These are phyloP conservation scores for Amblyjoppa proteus DNA, from an alignment of 2,888 invertebrate genomes.

Conservation along the genomic window DNA sequence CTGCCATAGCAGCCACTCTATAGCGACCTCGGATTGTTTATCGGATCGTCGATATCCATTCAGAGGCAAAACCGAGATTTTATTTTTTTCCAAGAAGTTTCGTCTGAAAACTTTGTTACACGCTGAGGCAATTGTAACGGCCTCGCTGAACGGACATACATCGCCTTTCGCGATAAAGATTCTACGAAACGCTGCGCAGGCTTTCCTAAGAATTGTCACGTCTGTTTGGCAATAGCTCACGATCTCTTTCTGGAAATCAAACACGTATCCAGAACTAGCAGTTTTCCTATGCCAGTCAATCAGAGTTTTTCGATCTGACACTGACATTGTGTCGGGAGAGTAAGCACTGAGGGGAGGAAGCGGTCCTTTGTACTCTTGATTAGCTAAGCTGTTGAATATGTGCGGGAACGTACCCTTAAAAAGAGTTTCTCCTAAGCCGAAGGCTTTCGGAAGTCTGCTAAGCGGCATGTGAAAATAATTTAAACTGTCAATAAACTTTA, in stretches of 20 bases:
- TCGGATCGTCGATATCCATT: conserved; percentile 23
- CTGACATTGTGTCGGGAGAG: conserved; percentile 68
- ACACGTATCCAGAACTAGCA: conserved; percentile 54
- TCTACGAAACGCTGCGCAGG: too few species aligned
- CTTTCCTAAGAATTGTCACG: conserved; percentile 74
- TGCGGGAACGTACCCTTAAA: conserved; percentile 73
- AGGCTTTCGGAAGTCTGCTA: conserved; percentile 68
- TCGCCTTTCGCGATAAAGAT: too few species aligned
- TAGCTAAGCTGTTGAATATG: conserved; percentile 70
- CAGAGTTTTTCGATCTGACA: conserved; percentile 59
- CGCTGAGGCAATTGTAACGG: too few species aligned
- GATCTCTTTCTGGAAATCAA: conserved; percentile 75
- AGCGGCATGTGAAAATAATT: conserved; percentile 76
- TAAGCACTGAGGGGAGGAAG: conserved; percentile 68
- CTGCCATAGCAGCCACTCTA: too few species aligned
- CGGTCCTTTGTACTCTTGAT: conserved; percentile 15
- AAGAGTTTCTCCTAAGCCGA: neutral
- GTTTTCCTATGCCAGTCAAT: conserved; percentile 53
- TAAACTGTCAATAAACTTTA: conserved; percentile 70
- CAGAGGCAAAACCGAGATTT: too few species aligned
- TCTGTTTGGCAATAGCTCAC: conserved; percentile 67
- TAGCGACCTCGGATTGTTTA: too few species aligned
- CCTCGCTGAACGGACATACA: too few species aligned
- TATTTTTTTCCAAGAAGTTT: too few species aligned
- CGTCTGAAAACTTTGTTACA: too few species aligned